Evolutionary conservation across 2,888 invertebrate species (phyloP), one percentile per base, ranked within the genome.

Genomic region (Aethes cnicana): DNA sequence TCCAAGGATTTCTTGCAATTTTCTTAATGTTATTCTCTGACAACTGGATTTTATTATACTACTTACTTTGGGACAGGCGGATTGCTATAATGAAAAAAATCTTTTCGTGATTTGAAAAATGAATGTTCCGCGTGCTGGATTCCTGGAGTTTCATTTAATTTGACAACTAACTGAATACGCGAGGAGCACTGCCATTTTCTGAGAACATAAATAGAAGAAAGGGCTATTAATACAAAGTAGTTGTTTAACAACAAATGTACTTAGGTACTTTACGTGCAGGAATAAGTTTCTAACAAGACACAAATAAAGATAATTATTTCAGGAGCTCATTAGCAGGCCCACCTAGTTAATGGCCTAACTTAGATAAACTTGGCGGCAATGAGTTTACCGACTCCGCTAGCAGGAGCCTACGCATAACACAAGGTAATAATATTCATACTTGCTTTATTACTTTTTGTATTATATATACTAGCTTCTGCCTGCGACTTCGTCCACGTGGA

Each of bases 21-120:
- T 74, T 78, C 77, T 76, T 81, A 80, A 81, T 78, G 76, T 75
- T 74, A 76, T 74, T 74, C 74, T 72, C 74, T 74, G 75, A 77
- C 74, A 77, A 77, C 72, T 73, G 76, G 75, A 74, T 78, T 81
- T 79, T 77, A 80, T 74, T 67, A 76, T 63, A 64, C 65, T 65
- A 63, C 54, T 56, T 49, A 56, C 46, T 52, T 43, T 26, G 30
- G 39, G 39, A 54, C 47, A 43, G 32, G 53, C 43, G 43, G 39
- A 43, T 42, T 37, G 37, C 37, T 26, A 35, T 46, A 44, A 44
- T 26, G 56, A 47, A 35, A 44, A 46, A 62, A 41, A 35, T 53
- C 50, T 35, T 52, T 35, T 53, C 33, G 21, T 30, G 36, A 50
- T 32, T 30, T 44, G 25, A 54, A 37, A 55, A 56, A 53, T 53